phyloP scores from a whole-genome alignment of 2,888 invertebrate genomes.

The Conistra vaccinii region DNA sequence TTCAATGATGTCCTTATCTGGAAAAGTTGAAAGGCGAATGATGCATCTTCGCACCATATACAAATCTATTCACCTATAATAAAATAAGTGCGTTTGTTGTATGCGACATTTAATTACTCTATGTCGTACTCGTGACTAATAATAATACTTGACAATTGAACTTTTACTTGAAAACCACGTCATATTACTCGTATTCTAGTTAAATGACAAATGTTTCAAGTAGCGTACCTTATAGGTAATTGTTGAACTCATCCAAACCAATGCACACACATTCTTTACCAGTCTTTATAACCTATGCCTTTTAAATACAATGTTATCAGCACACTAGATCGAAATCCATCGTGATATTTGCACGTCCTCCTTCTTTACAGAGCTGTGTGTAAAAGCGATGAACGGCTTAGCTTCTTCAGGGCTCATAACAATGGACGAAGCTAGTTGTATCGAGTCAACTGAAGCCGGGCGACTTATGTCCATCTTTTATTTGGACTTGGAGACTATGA shows the following conservation, averaged over 20 bases:
- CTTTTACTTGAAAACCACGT: constrained; percentile 12
- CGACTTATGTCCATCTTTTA: constrained; percentile 93
- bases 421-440: constrained; percentile 90
- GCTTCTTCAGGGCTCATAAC: constrained; percentile 92
- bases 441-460: constrained; percentile 92
- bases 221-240: background rate
- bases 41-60: constrained; percentile 60
- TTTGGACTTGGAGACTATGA: constrained; percentile 94
- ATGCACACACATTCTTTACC: constrained; percentile 28
- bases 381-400: constrained; percentile 93
- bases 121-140: constrained; percentile 33
- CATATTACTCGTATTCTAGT: background rate
- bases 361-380: constrained; percentile 91
- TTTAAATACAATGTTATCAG: constrained; percentile 51
- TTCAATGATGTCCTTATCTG: constrained; percentile 59
- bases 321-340: constrained; percentile 40
- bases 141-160: constrained; percentile 10
- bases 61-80: constrained; percentile 50
- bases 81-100: constrained; percentile 26
- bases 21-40: constrained; percentile 55
- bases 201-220: constrained; percentile 12
- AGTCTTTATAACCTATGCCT: constrained; percentile 45
- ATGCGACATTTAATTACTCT: constrained; percentile 40
- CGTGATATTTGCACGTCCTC: constrained; percentile 44
- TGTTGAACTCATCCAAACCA: constrained; percentile 20